phyloP scores from a whole-genome alignment of 2,888 invertebrate species.

The Mamestra brassicae region DNA sequence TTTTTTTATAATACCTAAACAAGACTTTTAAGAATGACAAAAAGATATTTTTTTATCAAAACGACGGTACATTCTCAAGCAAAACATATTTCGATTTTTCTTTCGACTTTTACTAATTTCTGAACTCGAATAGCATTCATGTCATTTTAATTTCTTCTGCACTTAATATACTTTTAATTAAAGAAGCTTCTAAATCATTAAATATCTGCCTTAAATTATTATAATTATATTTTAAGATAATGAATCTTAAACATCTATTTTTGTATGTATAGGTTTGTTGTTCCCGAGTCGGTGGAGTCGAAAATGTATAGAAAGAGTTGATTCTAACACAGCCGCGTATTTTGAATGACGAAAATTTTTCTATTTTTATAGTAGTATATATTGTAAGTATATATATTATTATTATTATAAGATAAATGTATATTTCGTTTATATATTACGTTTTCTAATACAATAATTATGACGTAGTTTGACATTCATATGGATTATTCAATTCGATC shows the following conservation, averaged over 20 bases:
- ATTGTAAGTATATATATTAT: slow-evolving; percentile 25
- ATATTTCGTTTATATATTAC: slow-evolving; percentile 62
- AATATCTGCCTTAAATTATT: slow-evolving; percentile 38
- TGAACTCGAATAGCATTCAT: background rate
- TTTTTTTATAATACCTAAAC: no score
- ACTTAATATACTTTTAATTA: slow-evolving; percentile 1
- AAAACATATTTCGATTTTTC: background rate
- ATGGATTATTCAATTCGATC: slow-evolving; percentile 45
- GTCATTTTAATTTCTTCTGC: background rate
- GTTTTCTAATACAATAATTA: slow-evolving; percentile 50
- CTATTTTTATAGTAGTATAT: slow-evolving; percentile 54
- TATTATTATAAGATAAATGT: slow-evolving; percentile 61
- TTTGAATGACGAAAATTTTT: slow-evolving; percentile 64
- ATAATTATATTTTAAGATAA: slow-evolving; percentile 1
- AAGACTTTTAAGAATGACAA: background rate
- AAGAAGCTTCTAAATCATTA: slow-evolving; percentile 14
- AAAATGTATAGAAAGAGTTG: slow-evolving; percentile 75
- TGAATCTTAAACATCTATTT: slow-evolving; percentile 55
- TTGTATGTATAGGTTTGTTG: slow-evolving; percentile 31
- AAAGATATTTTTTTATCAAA: background rate
- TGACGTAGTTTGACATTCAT: slow-evolving; percentile 53
- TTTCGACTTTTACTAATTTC: background rate
- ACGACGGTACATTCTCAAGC: background rate
- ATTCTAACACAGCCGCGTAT: slow-evolving; percentile 83
- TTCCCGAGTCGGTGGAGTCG: slow-evolving; percentile 63